Conservation (phyloP, 2,797 vertebrate species). For the Hemibagrus guttatus region DNA sequence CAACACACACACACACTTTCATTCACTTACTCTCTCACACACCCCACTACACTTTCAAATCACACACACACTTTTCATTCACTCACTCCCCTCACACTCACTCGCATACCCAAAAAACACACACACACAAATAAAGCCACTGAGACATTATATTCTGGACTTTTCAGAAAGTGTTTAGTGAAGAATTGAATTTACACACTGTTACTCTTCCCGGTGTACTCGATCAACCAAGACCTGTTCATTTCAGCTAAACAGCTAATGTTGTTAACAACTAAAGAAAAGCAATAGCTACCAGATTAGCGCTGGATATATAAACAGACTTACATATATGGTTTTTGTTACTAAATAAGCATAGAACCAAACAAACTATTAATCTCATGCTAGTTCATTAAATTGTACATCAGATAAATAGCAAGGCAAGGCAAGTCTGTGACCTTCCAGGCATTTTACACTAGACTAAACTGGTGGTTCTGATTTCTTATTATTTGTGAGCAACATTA, state of each 20-base stretch:
- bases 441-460: not conserved
- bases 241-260: not conserved
- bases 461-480: not conserved
- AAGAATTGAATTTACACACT: not conserved
- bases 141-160: not conserved
- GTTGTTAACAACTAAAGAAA: not conserved
- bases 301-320: not conserved
- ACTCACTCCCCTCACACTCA: too few species aligned
- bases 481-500: too few species aligned
- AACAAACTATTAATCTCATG: too few species aligned
- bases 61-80: too few species aligned
- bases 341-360: not conserved
- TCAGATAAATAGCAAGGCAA: not conserved
- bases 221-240: not conserved
- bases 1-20: too few species aligned
- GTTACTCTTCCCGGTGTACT: not conserved
- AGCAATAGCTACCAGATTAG: not conserved
- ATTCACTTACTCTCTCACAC: too few species aligned
- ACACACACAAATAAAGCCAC: not conserved
- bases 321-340: not conserved
- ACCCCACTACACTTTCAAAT: too few species aligned
- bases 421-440: not conserved
- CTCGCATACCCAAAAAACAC: too few species aligned
- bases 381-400: not conserved
- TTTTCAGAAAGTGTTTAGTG: not conserved